A percentile compares a stretch with the other conserved stretches of the same genome.
Conservation (phyloP, 2,888 invertebrate genomes). For the Priocnemis perturbator region DNA sequence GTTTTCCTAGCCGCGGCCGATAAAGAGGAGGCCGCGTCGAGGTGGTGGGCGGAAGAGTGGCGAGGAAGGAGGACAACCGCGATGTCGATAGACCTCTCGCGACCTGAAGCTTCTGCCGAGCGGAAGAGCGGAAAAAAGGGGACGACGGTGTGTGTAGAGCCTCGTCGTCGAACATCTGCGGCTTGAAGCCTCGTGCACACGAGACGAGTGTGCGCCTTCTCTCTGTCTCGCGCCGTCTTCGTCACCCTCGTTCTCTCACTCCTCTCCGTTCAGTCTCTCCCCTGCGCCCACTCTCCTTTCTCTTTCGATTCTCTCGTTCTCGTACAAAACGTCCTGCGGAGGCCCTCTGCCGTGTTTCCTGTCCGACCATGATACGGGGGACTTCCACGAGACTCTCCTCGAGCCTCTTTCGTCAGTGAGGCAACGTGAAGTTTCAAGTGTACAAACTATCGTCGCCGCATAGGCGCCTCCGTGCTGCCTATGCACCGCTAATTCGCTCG, state of each 20-base stretch:
- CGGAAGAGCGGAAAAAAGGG: constrained; percentile 36
- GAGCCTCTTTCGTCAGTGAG: neutral
- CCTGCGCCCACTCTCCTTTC: constrained; percentile 1
- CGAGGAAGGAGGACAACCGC: constrained; percentile 14
- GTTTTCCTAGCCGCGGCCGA: constrained; percentile 28
- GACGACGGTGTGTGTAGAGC: constrained; percentile 27
- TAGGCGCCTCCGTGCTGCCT: neutral
- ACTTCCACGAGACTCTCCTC: neutral
- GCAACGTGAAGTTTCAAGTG: no score
- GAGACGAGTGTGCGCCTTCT: constrained; percentile 26
- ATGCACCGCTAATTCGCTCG: no score
- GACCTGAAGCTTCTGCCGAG: constrained; percentile 42
- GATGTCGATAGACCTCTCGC: constrained; percentile 30
- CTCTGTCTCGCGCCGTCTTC: constrained; percentile 14
- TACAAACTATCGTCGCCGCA: no score
- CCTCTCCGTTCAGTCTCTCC: constrained; percentile 1
- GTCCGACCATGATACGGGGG: neutral
- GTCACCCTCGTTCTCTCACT: constrained; percentile 11
- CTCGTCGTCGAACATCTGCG: constrained; percentile 45
- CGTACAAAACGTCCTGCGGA: neutral
- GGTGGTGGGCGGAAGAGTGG: neutral
- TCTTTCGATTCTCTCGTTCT: constrained; percentile 14
- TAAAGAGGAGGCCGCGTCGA: constrained; percentile 14
- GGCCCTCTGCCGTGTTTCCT: constrained; percentile 9
- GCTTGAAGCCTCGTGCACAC: constrained; percentile 46